A percentile compares a stretch with the other conserved stretches of the same genome.
phyloP scores from a whole-genome alignment of 2,113 vertebrate genomes.

The Amphiprion percula region DNA sequence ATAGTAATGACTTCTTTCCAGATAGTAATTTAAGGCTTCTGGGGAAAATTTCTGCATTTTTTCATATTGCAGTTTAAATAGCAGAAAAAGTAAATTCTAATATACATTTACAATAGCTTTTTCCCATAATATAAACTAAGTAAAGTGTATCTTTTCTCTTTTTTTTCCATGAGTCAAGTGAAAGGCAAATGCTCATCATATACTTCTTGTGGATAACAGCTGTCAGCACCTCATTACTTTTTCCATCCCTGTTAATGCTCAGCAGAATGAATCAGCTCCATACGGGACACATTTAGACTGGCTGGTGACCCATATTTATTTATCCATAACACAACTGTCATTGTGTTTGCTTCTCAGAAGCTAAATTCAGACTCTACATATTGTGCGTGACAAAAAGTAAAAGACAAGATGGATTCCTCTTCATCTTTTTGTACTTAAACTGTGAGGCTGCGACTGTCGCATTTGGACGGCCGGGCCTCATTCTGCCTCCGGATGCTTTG shows the following conservation, averaged over 20 bases:
- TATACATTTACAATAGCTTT: no score
- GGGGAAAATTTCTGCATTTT: no score
- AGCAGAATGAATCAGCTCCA: neutral
- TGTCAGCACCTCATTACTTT: neutral
- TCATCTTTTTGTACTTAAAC: neutral
- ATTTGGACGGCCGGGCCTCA: neutral
- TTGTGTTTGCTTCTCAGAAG: neutral
- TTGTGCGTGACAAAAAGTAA: neutral
- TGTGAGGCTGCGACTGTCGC: neutral
- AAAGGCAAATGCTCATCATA: neutral
- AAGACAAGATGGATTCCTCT: neutral
- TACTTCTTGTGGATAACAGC: neutral
- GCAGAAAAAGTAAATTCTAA: no score
- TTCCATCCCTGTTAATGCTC: neutral
- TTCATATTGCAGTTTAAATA: no score
- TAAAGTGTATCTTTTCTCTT: no score
- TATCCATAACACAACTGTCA: neutral
- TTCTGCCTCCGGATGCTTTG: conserved; percentile 6
- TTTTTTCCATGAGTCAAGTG: no score
- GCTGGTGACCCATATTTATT: neutral
- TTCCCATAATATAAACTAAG: no score
- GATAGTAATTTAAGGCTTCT: no score
- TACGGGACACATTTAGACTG: neutral
- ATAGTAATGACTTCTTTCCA: no score
- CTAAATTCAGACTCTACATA: neutral